Percentiles rank a stretch among this genome's conserved stretches.
Conservation (phyloP, 2,888 invertebrate species). For the Xanthia togata region DNA sequence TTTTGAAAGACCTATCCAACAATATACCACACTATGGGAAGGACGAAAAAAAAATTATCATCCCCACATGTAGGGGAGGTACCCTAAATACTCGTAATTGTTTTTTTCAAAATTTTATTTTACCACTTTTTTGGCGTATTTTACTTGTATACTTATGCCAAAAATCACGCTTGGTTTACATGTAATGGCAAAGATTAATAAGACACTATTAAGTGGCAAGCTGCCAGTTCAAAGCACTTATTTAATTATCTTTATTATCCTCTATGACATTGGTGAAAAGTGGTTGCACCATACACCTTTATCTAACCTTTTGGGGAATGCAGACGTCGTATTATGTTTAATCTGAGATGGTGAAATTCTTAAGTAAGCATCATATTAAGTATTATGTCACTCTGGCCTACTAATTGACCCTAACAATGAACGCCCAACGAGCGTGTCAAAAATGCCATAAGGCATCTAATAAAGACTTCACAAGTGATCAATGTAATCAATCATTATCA, state of each 20-base stretch:
- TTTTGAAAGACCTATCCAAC: too few species aligned
- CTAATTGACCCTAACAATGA: slow-evolving; percentile 37
- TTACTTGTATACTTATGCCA: too few species aligned
- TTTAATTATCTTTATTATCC: background rate
- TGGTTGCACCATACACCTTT: too few species aligned
- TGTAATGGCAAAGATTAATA: background rate
- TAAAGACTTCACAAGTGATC: background rate
- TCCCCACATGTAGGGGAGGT: too few species aligned
- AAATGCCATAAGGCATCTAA: background rate
- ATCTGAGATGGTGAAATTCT: background rate
- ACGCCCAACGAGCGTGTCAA: background rate
- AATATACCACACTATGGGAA: too few species aligned
- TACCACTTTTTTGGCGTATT: too few species aligned
- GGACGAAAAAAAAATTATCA: too few species aligned
- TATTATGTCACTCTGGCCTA: slow-evolving; percentile 24
- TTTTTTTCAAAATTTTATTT: too few species aligned
- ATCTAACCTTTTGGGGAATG: background rate
- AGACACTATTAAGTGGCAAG: slow-evolving; percentile 3
- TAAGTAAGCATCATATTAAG: background rate
- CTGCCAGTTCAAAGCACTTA: background rate
- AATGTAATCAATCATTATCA: background rate
- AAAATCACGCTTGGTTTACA: background rate
- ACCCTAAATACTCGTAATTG: too few species aligned
- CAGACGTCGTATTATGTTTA: background rate
- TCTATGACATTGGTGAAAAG: background rate